Conservation (phyloP, 1,140 invertebrate species). For the Drosophila repleta region DNA sequence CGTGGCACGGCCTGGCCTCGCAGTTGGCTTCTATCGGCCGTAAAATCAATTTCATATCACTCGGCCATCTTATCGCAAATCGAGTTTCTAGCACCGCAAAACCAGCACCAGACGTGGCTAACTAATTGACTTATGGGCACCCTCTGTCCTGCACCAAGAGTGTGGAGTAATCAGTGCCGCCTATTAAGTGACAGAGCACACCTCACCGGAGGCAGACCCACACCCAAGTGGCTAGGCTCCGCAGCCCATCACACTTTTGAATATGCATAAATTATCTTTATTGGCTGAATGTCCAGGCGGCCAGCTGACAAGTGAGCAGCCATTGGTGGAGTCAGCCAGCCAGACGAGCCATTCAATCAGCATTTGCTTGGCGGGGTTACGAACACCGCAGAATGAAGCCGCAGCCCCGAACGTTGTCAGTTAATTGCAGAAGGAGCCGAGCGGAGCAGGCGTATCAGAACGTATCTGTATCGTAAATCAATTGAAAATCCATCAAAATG, state of each 20-base stretch:
- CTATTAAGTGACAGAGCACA: constrained; percentile 48
- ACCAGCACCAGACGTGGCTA: constrained; percentile 11
- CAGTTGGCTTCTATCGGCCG: constrained; percentile 10
- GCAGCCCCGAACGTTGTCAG: constrained; percentile 60
- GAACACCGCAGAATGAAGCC: not conserved
- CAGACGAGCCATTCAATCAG: constrained; percentile 54
- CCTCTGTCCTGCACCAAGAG: not conserved
- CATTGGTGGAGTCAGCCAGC: constrained; percentile 18
- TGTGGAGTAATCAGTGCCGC: constrained; percentile 41
- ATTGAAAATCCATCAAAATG: constrained; percentile 79
- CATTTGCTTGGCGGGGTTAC: constrained; percentile 21
- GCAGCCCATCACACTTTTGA: constrained; percentile 56
- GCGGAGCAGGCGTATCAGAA: not conserved
- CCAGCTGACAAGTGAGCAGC: constrained; percentile 28
- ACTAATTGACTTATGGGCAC: constrained; percentile 51
- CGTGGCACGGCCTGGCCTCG: not conserved
- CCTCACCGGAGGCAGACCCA: not conserved
- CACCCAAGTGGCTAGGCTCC: not conserved
- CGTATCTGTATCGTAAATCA: constrained; percentile 74
- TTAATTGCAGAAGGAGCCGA: constrained; percentile 61
- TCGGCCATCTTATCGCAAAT: constrained; percentile 65
- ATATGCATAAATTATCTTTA: constrained; percentile 79
- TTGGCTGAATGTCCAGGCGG: constrained; percentile 56
- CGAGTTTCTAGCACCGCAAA: constrained; percentile 35
- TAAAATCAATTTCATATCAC: constrained; percentile 61